These are phyloP conservation scores for Euspilapteryx auroguttella DNA, from an alignment of 2,888 invertebrate species.

Conservation along the genomic window DNA sequence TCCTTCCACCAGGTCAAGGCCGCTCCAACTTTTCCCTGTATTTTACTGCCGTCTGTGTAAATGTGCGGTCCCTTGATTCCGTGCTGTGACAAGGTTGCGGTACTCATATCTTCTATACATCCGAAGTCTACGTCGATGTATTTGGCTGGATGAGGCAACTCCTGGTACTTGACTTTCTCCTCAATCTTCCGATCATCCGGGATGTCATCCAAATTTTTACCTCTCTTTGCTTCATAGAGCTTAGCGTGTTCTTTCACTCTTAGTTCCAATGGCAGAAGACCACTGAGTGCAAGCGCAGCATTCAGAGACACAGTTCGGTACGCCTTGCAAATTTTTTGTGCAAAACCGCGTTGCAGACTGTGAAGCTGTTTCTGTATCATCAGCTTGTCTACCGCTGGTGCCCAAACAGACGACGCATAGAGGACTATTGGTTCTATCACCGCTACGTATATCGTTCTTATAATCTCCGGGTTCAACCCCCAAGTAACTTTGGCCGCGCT, in stretches of 20 bases:
- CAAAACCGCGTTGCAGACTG: background rate
- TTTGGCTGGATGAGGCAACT: background rate
- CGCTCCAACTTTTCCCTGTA: no score
- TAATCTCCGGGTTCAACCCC: constrained; percentile 2
- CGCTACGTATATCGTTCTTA: constrained; percentile 1
- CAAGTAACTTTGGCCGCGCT: constrained; percentile 1
- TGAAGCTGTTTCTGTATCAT: background rate
- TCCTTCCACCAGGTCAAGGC: no score
- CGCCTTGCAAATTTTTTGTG: no score
- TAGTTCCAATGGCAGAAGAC: constrained; percentile 1
- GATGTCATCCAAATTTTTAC: background rate
- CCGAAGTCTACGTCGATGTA: background rate
- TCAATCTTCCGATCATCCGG: background rate
- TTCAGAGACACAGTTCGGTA: constrained; percentile 1
- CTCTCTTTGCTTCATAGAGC: constrained; percentile 1
- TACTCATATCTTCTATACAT: background rate
- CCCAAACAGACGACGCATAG: constrained; percentile 3
- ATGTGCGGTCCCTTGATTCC: no score
- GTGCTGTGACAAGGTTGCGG: no score
- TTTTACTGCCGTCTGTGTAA: no score
- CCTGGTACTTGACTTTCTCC: background rate
- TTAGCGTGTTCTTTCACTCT: background rate
- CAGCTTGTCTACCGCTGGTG: no score
- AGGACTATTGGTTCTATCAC: constrained; percentile 3
- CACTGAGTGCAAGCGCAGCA: background rate